phyloP scores from a whole-genome alignment of 1,140 invertebrate species.

The Drosophila trapezifrons region DNA sequence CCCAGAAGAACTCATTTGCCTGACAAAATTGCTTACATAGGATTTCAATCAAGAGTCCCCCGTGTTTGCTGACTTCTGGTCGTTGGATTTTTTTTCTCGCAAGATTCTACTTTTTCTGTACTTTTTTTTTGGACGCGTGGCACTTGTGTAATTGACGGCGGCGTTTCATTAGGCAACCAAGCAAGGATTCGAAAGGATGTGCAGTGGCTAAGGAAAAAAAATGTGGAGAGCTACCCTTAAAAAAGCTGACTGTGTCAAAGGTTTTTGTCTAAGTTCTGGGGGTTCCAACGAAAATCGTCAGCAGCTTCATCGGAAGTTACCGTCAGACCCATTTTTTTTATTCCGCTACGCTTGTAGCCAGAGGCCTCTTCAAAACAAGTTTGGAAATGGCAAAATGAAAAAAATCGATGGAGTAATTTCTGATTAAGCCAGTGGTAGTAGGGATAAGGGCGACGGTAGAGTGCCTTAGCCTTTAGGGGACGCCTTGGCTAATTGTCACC shows the following conservation, averaged over 20 bases:
- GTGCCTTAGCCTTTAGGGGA: background rate
- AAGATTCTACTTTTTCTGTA: conserved; percentile 40
- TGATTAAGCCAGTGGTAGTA: conserved; percentile 53
- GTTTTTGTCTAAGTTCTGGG: conserved; percentile 53
- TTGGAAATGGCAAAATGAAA: conserved; percentile 35
- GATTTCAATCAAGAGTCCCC: conserved; percentile 48
- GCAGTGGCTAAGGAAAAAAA: conserved; percentile 49
- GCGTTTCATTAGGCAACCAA: conserved; percentile 72
- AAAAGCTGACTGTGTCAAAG: conserved; percentile 71
- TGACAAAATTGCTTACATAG: conserved; percentile 63
- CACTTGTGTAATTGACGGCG: conserved; percentile 69
- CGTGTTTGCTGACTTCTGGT: conserved; percentile 67
- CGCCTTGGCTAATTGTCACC: conserved; percentile 25
- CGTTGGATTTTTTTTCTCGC: background rate
- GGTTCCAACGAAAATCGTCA: conserved; percentile 16
- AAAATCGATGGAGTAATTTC: conserved; percentile 79
- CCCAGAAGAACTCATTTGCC: conserved; percentile 41
- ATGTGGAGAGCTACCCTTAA: conserved; percentile 67
- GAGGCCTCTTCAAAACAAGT: conserved; percentile 63
- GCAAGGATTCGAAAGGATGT: conserved; percentile 61
- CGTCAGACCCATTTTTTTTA: conserved; percentile 69
- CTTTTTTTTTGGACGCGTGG: conserved; percentile 67
- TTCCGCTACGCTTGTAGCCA: conserved; percentile 44
- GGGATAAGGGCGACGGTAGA: conserved; percentile 23
- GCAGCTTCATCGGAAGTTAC: conserved; percentile 54